phyloP scores from a whole-genome alignment of 2,888 invertebrate species.

The Pterobdella sp. region DNA sequence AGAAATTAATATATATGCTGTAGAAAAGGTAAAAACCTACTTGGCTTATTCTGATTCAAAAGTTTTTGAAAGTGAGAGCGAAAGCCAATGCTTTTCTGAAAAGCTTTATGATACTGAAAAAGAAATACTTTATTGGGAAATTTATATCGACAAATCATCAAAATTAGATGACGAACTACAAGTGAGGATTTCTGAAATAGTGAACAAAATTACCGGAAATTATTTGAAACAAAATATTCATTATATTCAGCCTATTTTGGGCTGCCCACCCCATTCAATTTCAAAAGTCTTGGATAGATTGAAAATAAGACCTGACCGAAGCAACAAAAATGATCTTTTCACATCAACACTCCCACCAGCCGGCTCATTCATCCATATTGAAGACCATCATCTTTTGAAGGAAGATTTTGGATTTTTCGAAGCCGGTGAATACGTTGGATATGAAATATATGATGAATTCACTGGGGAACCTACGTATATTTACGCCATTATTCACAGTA shows the following conservation, averaged over 20 bases:
- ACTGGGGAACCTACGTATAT: slow-evolving; percentile 36
- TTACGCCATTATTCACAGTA: slow-evolving; percentile 38
- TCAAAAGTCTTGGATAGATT: slow-evolving; percentile 39
- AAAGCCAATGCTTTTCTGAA: slow-evolving; percentile 39
- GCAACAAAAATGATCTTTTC: slow-evolving; percentile 26
- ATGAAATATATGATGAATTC: slow-evolving; percentile 38
- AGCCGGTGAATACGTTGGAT: slow-evolving; percentile 39
- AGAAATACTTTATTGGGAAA: slow-evolving; percentile 33
- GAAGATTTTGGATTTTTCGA: slow-evolving; percentile 39
- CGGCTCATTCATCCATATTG: slow-evolving; percentile 39
- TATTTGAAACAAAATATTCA: slow-evolving; percentile 38
- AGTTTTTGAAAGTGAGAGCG: slow-evolving; percentile 36
- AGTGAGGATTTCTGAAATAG: slow-evolving; percentile 27
- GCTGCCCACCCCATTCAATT: slow-evolving; percentile 38
- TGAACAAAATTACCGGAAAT: slow-evolving; percentile 35
- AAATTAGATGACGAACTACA: slow-evolving; percentile 38
- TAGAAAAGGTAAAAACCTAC: slow-evolving; percentile 37
- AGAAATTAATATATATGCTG: slow-evolving; percentile 36
- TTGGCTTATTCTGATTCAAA: slow-evolving; percentile 31
- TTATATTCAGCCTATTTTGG: slow-evolving; percentile 39
- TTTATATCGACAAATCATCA: slow-evolving; percentile 36
- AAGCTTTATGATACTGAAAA: slow-evolving; percentile 28
- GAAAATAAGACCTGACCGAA: slow-evolving; percentile 39
- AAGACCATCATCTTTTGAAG: slow-evolving; percentile 39
- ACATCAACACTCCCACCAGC: slow-evolving; percentile 36